phyloP scores from a whole-genome alignment of 1,140 invertebrate species.

The Periplaneta americana region DNA sequence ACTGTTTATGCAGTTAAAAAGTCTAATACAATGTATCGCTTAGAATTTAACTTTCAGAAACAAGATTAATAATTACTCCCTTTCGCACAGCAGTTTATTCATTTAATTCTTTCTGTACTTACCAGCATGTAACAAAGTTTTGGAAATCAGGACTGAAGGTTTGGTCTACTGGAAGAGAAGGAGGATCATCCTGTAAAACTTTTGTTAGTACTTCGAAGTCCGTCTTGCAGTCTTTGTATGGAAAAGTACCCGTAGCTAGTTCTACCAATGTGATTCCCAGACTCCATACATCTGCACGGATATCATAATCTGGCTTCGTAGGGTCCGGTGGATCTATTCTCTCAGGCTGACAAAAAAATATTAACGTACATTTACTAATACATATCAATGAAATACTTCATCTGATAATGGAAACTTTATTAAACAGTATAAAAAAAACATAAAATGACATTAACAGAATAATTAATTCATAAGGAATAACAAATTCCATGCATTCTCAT shows the following conservation, averaged over 20 bases:
- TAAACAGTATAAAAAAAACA: conserved; percentile 19
- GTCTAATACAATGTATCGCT: too few species aligned
- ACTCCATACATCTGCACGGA: conserved; percentile 98
- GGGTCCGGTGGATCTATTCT: conserved; percentile 88
- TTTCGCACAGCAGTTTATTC: too few species aligned
- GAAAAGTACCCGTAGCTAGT: conserved; percentile 82
- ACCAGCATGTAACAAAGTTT: conserved; percentile 80
- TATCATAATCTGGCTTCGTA: conserved; percentile 91
- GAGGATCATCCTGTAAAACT: conserved; percentile 86
- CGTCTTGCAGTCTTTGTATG: conserved; percentile 90
- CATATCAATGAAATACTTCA: too few species aligned
- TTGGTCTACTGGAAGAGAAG: conserved; percentile 66
- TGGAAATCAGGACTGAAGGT: conserved; percentile 77
- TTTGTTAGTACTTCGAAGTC: conserved; percentile 93
- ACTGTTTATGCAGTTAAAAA: too few species aligned
- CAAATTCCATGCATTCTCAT: too few species aligned
- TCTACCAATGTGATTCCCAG: conserved; percentile 96
- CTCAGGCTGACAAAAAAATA: conserved; percentile 67
- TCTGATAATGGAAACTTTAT: too few species aligned
- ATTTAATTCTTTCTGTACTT: conserved; percentile 24
- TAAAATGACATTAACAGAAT: not conserved
- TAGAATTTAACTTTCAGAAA: too few species aligned
- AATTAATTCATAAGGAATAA: not conserved
- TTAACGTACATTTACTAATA: too few species aligned
- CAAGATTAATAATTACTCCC: not conserved